Evolutionary conservation across 2,888 invertebrate species (phyloP), one percentile per base, ranked within the genome.

Genomic region (Lasioglossum malachurum): DNA sequence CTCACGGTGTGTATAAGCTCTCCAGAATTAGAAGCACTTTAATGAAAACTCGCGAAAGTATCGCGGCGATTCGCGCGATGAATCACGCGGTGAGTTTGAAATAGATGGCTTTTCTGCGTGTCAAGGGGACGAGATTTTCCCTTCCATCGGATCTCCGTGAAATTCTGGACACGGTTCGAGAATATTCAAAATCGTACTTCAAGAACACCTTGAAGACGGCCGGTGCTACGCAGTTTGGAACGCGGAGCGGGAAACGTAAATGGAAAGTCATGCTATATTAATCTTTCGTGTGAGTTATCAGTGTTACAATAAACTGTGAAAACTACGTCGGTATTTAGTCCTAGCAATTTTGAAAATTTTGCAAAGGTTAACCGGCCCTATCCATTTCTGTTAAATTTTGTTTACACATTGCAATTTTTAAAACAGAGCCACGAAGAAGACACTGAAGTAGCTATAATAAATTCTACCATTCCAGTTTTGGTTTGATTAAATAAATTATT

Each of bases 11-110:
- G 75, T 69, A 87, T 76, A 84, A 76, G 23, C 72, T 83, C 73
- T 90, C 88, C 88, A 90, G 77, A 92, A 90, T 92, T 91, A 93
- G 89, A 86, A 84, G 77, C 82, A 77, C 72, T 86, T 87, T 78
- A 80, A 83, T 78, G 84, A 86, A 90, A 89, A 88, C 76, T 83
- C 75, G 75, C 60, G 85, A 88, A 92, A 92, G 82, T 88, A 71
- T 76, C 69, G n/a, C 72, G 14, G 57, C 75, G 60, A 78, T 44
- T 79, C 64, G 64, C 57, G n/a, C 72, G 69, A 35, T 89, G 91
- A 92, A 83, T 92, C 92, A 92, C 75, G n/a, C n/a, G n/a, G n/a
- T n/a, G 64, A 71, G 53, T 81, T 85, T 16, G 75, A 89, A 91
- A 91, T 91, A 91, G 89, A 89, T 80, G 49, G 46, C 44, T 57